These are phyloP conservation scores for Parascotia fuliginaria DNA, from an alignment of 2,888 invertebrate genomes.

Conservation along the genomic window DNA sequence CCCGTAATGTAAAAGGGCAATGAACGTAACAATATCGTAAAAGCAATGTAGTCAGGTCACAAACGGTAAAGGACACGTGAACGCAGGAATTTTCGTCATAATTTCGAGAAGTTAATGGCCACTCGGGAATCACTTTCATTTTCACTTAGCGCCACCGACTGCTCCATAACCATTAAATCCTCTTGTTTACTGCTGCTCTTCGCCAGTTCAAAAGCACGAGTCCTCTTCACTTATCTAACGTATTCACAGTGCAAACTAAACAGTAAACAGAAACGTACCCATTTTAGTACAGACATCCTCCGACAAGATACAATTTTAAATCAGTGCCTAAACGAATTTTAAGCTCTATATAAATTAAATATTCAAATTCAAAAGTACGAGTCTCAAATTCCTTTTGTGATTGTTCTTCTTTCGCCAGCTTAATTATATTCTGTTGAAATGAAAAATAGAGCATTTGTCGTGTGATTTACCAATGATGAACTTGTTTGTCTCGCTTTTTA, in stretches of 20 bases:
- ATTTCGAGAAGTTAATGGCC: conserved; percentile 66
- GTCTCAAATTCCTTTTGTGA: conserved; percentile 51
- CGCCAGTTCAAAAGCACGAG: conserved; percentile 49
- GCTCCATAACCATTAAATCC: conserved; percentile 75
- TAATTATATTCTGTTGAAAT: conserved; percentile 38
- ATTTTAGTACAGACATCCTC: conserved; percentile 51
- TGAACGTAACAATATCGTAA: conserved; percentile 60
- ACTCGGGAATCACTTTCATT: conserved; percentile 75
- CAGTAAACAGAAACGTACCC: conserved; percentile 59
- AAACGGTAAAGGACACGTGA: conserved; percentile 52
- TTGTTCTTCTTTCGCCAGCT: conserved; percentile 38
- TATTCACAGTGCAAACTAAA: conserved; percentile 70
- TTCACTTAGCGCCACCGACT: conserved; percentile 75
- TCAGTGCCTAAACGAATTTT: conserved; percentile 42
- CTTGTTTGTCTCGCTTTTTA: conserved; percentile 9
- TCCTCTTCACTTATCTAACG: conserved; percentile 61
- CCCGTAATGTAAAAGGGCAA: conserved; percentile 53
- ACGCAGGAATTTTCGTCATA: conserved; percentile 64
- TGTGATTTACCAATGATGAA: conserved; percentile 25
- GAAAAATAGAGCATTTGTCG: conserved; percentile 38
- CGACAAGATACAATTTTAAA: conserved; percentile 58
- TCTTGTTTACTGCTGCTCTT: conserved; percentile 68
- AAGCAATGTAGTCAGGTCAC: conserved; percentile 49
- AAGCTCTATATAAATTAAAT: conserved; percentile 57
- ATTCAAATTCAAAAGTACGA: conserved; percentile 54